These are phyloP conservation scores for Brachyrhaphis roseni DNA, from an alignment of 2,797 vertebrate genomes.

Conservation along the genomic window DNA sequence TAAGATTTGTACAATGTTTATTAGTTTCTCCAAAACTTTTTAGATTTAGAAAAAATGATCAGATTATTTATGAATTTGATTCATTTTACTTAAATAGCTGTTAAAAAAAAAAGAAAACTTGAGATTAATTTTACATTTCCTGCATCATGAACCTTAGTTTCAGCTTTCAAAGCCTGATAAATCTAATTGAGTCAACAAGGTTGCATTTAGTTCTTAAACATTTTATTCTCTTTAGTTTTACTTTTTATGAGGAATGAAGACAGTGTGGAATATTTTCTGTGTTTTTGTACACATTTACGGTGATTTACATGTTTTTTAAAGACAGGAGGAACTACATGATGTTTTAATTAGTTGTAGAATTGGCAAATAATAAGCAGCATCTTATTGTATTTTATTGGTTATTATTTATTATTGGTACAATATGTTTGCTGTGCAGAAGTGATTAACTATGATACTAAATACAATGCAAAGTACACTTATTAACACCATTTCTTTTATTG, in stretches of 20 bases:
- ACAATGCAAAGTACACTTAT: not conserved
- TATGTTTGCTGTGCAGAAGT: not conserved
- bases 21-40: not conserved
- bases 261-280: not conserved
- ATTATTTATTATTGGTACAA: not conserved
- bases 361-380: not conserved
- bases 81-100: not conserved
- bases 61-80: not conserved
- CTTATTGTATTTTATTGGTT: not conserved
- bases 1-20: too few relatives aligned
- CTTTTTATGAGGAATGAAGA: not conserved
- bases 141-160: not conserved
- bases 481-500: not conserved
- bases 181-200: not conserved
- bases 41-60: not conserved
- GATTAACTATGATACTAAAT: constrained; percentile 1
- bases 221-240: not conserved
- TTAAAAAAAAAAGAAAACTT: not conserved
- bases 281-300: not conserved
- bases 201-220: not conserved
- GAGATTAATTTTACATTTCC: not conserved
- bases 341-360: not conserved
- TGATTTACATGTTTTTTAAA: not conserved
- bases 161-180: not conserved
- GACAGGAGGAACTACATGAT: not conserved